Percentiles rank a stretch among this genome's conserved stretches.
Evolutionary conservation across 1,140 invertebrate genomes (phyloP).

Genomic region (Lepidotrigona ventralis): DNA sequence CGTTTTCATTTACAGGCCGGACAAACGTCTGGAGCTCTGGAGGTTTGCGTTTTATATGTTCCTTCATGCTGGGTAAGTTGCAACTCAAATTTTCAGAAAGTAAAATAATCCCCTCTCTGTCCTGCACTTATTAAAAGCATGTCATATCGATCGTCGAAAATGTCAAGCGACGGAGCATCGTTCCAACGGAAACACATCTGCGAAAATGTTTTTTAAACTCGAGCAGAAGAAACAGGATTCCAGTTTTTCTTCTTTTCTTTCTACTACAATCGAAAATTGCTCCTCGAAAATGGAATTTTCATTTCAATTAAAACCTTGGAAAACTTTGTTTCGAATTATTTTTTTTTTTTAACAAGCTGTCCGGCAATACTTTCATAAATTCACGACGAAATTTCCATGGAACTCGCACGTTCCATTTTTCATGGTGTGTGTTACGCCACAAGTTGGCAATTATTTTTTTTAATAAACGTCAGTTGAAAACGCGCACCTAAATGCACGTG

Average conservation of each 20-base stretch:
- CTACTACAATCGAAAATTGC: no score
- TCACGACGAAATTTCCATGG: not conserved
- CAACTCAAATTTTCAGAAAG: not conserved
- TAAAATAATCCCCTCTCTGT: not conserved
- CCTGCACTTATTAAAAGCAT: no score
- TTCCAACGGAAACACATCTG: not conserved
- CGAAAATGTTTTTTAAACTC: not conserved
- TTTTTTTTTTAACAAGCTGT: not conserved
- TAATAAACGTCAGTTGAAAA: not conserved
- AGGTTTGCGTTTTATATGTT: conserved; percentile 97
- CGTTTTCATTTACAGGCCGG: conserved; percentile 95
- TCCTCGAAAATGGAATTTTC: not conserved
- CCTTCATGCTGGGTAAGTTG: conserved; percentile 92
- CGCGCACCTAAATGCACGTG: not conserved
- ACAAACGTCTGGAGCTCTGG: conserved; percentile 95
- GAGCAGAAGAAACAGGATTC: not conserved
- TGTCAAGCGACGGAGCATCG: no score
- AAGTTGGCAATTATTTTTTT: not conserved
- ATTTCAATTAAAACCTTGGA: not conserved
- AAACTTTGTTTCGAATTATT: not conserved
- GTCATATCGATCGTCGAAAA: not conserved
- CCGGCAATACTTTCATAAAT: not conserved
- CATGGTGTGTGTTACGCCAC: not conserved
- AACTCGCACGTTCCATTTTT: not conserved
- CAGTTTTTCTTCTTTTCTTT: no score